Base-by-base conservation (phyloP, 2,888 invertebrate species). In the Agrochola circellaris region DNA sequence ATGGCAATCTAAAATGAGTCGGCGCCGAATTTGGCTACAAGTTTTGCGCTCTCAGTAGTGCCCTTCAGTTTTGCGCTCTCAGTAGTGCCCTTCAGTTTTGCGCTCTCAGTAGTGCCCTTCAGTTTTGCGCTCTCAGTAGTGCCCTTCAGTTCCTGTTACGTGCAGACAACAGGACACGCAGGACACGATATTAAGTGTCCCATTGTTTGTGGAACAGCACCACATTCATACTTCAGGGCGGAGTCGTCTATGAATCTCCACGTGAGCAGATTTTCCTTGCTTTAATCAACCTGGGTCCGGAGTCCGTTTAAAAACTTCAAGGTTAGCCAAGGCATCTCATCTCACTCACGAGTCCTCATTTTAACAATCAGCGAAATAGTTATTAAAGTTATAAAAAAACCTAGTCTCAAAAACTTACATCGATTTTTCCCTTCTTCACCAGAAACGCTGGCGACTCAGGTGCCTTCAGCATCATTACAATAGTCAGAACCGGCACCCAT, bases 371-470 rank as follows among this genome's bases (percentile, higher is more conserved):
- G 0, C 2, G 7, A 72, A 45, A 17, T 6, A 56, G 20, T 73
- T 26, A 11, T 4, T 23, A 23, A 26, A 73, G 11, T 34, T 26
- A 13, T 4, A 17, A n/a, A 26, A 54, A 42, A n/a, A 34, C 23
- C 23, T 15, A 4, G 1, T 8, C 23, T 56, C 17, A 26, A 51
- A 3, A 65, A 88, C 91, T 89, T 75, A 95, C 95, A 78, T 95
- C 91, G 79, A 91, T 85, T 69, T 91, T 92, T 11, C 93, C 95
- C 45, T 86, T 89, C 60, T 94, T 94, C 3, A 96, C 91, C 67
- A 95, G 89, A 86, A 91, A 94, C 1, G 94, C 92, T 26, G 96
- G 96, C 4, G 95, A 94, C 80, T 95, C 95, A 5, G 95, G 95
- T 75, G 94, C 93, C 79, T 90, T 92, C 20, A 93, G 58, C 90